Percentiles rank a stretch among this genome's conserved stretches.
Evolutionary conservation across 2,888 invertebrate species (phyloP).

Genomic region (Chaitophorus viminalis): DNA sequence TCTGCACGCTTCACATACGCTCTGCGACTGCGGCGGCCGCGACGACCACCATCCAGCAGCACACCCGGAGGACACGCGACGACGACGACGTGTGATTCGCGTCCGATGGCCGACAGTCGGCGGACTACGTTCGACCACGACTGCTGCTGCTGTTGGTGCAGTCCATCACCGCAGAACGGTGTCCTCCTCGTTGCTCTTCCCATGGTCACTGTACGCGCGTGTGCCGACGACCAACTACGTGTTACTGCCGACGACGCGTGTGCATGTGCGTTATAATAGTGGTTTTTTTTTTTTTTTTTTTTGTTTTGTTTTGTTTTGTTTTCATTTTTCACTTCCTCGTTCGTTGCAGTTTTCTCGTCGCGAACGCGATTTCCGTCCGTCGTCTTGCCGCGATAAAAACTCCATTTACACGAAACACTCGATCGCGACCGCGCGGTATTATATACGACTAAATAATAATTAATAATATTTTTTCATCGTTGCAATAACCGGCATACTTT

Average conservation of each 20-base stretch:
- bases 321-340: neutral
- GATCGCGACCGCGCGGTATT: neutral
- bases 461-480: too few relatives aligned
- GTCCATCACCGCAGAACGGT: neutral
- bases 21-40: too few relatives aligned
- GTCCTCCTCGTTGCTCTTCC: neutral
- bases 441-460: too few relatives aligned
- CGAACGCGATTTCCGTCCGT: neutral
- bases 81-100: conserved; percentile 11
- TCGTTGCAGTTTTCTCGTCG: neutral
- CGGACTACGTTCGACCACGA: conserved; percentile 43
- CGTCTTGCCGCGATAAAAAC: neutral
- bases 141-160: conserved; percentile 11
- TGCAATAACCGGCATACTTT: too few relatives aligned
- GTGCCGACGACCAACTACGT: too few relatives aligned
- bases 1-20: too few relatives aligned
- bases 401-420: neutral
- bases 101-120: conserved; percentile 58
- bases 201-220: neutral
- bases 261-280: neutral
- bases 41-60: too few relatives aligned
- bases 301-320: too few relatives aligned
- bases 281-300: neutral
- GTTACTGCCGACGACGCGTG: neutral
- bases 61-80: too few relatives aligned